A percentile compares a stretch with the other conserved stretches of the same genome.
phyloP scores from a whole-genome alignment of 2,113 vertebrate genomes.

The Grammomys surdaster region DNA sequence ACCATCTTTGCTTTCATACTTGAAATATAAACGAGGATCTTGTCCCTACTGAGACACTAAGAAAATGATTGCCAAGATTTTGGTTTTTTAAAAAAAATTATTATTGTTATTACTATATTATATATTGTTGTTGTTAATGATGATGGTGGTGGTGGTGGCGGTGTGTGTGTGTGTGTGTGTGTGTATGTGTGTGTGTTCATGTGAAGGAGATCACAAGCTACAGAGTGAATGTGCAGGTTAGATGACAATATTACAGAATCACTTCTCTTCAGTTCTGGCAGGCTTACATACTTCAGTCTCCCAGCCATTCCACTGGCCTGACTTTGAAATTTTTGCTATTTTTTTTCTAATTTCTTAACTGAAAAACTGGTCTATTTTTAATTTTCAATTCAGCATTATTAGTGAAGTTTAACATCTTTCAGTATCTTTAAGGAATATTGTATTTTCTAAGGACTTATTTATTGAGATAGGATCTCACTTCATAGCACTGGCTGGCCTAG shows the following conservation, averaged over 20 bases:
- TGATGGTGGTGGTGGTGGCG: background rate
- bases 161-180: background rate
- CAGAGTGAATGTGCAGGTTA: no score
- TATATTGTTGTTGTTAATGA: background rate
- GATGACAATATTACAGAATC: background rate
- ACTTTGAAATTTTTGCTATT: background rate
- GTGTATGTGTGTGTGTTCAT: background rate
- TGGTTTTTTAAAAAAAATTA: background rate
- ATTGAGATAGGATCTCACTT: background rate
- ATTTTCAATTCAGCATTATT: background rate
- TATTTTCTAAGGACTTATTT: background rate
- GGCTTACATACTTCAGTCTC: background rate
- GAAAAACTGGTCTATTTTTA: slow-evolving; percentile 17
- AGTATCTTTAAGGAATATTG: background rate
- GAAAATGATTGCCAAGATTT: background rate
- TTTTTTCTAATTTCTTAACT: background rate
- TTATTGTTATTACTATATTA: background rate
- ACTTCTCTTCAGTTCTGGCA: background rate
- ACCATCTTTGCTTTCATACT: background rate
- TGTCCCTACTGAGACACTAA: background rate
- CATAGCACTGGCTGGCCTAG: background rate
- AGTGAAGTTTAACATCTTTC: slow-evolving; percentile 1
- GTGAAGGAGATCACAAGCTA: background rate
- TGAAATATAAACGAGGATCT: background rate
- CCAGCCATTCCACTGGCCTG: background rate